Evolutionary conservation across 1,140 invertebrate species (phyloP).

Genomic region (Proctacanthus coquilletti): DNA sequence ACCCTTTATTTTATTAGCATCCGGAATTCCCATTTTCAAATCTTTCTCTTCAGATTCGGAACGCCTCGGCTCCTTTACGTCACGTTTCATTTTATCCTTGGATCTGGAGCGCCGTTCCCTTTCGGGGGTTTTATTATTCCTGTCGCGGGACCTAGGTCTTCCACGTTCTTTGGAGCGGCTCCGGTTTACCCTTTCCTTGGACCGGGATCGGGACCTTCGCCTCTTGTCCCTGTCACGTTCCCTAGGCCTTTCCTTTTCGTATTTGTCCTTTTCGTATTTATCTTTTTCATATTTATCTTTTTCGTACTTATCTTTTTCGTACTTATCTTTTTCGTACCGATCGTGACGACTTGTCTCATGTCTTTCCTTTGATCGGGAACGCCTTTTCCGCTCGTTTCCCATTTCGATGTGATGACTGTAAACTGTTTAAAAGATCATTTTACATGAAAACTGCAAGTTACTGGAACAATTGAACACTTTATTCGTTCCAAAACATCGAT

Average conservation of each 20-base stretch:
- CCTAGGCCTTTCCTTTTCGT: conserved; percentile 8
- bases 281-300: too few species aligned
- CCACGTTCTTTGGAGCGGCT: conserved; percentile 12
- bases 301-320: too few species aligned
- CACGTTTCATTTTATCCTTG: conserved; percentile 15
- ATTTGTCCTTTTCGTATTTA: too few species aligned
- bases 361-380: conserved; percentile 35
- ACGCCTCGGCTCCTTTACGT: background rate
- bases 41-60: background rate
- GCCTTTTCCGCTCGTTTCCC: conserved; percentile 36
- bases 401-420: too few species aligned
- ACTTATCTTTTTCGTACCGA: too few species aligned
- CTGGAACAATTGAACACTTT: too few species aligned
- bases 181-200: conserved; percentile 5
- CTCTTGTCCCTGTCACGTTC: conserved; percentile 22
- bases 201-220: conserved; percentile 16
- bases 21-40: too few species aligned
- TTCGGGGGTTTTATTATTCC: too few species aligned
- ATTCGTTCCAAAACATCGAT: too few species aligned
- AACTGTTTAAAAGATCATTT: too few species aligned
- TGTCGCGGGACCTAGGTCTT: conserved; percentile 18
- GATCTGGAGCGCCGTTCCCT: conserved; percentile 22
- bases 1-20: too few species aligned
- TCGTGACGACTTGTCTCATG: conserved; percentile 16
- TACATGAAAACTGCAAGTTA: too few species aligned